phyloP scores from a whole-genome alignment of 2,888 invertebrate genomes.

The Lycocerus yunnanus region DNA sequence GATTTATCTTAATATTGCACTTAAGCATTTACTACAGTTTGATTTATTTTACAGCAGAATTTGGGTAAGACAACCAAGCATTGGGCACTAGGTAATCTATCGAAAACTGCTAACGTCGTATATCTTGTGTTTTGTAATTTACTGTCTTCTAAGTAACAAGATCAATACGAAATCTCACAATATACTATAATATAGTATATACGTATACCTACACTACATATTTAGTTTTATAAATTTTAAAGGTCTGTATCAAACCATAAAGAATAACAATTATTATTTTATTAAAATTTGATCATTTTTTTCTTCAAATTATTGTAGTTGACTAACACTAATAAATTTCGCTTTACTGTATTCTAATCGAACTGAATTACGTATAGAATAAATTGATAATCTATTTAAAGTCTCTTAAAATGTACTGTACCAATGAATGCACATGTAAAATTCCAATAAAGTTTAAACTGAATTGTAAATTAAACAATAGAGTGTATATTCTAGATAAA shows the following conservation, averaged over 20 bases:
- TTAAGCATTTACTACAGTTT: background rate
- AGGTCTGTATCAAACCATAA: conserved; percentile 8
- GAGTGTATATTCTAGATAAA: too few species aligned
- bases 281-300: background rate
- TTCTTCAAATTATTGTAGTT: too few species aligned
- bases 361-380: too few species aligned
- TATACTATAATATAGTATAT: background rate
- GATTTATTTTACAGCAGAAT: background rate
- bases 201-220: background rate
- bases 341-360: too few species aligned
- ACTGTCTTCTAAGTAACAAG: background rate
- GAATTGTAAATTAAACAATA: too few species aligned
- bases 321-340: too few species aligned
- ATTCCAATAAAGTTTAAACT: too few species aligned
- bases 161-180: background rate
- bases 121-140: background rate
- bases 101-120: background rate
- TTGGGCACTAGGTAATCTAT: background rate
- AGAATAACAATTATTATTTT: background rate
- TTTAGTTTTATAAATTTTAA: background rate
- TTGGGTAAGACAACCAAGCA: background rate
- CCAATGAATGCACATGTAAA: too few species aligned
- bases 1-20: background rate
- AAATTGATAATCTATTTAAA: too few species aligned
- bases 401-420: too few species aligned